Evolutionary conservation across 2,888 invertebrate species (phyloP).

Genomic region (Protodeltote pygarga): DNA sequence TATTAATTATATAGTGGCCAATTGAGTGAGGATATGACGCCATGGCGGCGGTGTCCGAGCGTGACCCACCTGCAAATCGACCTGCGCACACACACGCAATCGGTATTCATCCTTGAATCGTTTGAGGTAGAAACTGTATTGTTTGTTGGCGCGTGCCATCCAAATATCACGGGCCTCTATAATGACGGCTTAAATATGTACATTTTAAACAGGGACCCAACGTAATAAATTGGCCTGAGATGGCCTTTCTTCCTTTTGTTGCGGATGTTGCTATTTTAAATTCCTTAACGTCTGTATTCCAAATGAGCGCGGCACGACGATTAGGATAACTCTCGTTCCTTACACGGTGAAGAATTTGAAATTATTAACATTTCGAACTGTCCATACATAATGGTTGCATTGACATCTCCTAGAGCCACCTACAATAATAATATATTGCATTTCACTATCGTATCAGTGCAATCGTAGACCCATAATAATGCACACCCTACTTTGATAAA

Average conservation of each 20-base stretch:
- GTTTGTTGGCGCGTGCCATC: constrained; percentile 60
- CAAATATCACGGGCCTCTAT: constrained; percentile 46
- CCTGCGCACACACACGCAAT: constrained; percentile 66
- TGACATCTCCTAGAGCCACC: neutral
- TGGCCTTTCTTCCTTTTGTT: constrained; percentile 32
- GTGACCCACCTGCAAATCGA: constrained; percentile 81
- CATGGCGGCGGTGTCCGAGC: constrained; percentile 74
- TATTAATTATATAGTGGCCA: constrained; percentile 84
- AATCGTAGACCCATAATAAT: constrained; percentile 9
- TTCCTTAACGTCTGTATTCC: constrained; percentile 20
- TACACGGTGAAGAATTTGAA: neutral
- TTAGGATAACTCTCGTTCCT: constrained; percentile 13
- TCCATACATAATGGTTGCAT: constrained; percentile 2
- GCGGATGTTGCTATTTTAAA: constrained; percentile 28
- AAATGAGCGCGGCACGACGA: constrained; percentile 8
- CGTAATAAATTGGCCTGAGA: constrained; percentile 41
- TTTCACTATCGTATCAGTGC: constrained; percentile 9
- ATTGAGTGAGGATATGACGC: constrained; percentile 85
- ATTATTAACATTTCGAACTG: neutral
- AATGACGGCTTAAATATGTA: constrained; percentile 51
- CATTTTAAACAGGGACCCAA: constrained; percentile 53
- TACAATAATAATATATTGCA: constrained; percentile 13
- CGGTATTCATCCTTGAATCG: constrained; percentile 79
- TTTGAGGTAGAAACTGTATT: constrained; percentile 69
- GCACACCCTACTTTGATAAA: too few relatives aligned